Conservation (phyloP, 2,797 vertebrate species). For the Cossypha heuglini region DNA sequence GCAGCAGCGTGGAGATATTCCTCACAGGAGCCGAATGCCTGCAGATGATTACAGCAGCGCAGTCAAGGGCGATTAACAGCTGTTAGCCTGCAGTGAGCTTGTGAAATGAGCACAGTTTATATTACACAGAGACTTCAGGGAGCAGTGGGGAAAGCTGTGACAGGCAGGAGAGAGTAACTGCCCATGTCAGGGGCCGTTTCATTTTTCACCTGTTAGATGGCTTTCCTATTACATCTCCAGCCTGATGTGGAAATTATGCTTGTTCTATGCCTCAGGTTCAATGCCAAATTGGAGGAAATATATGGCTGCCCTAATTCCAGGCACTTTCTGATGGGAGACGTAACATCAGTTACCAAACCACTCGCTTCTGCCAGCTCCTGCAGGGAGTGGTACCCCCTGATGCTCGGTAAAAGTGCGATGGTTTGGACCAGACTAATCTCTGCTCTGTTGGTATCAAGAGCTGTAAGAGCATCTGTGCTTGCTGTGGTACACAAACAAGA, state of each 20-base stretch:
- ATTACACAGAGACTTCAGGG: background rate
- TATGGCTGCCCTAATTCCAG: background rate
- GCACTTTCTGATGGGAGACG: background rate
- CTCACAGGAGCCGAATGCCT: rapidly evolving
- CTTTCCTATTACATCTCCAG: constrained; percentile 18
- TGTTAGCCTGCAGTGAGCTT: background rate
- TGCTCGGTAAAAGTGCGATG: background rate
- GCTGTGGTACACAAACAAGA: background rate
- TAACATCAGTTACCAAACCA: background rate
- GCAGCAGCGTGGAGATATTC: background rate
- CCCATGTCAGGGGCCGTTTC: background rate
- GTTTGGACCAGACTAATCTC: background rate
- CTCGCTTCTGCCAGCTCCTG: background rate
- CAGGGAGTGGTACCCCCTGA: background rate
- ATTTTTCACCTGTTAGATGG: constrained; percentile 38
- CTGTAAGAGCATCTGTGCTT: background rate
- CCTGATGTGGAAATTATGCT: background rate
- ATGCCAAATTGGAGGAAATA: constrained; percentile 22
- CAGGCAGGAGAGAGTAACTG: constrained; percentile 3
- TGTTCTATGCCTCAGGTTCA: background rate
- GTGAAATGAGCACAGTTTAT: background rate
- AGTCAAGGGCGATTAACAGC: background rate
- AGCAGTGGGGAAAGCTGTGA: background rate
- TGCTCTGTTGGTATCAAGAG: background rate
- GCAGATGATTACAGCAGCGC: background rate